Percentiles rank a stretch among this genome's conserved stretches.
phyloP scores from a whole-genome alignment of 1,140 invertebrate genomes.

The Cotesia chilonis region DNA sequence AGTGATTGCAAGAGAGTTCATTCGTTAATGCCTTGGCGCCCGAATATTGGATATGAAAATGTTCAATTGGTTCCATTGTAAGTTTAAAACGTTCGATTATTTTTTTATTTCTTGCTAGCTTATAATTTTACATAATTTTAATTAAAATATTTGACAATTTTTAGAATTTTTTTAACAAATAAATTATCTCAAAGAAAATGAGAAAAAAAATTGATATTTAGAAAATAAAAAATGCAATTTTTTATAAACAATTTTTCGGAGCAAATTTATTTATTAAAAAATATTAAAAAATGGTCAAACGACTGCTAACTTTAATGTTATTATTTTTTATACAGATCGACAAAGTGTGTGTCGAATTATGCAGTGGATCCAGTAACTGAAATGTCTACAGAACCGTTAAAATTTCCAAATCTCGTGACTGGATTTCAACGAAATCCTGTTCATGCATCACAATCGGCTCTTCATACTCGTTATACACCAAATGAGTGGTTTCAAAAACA shows the following conservation, averaged over 20 bases:
- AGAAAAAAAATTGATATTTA: too few relatives aligned
- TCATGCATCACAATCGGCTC: constrained; percentile 77
- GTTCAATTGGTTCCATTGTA: constrained; percentile 78
- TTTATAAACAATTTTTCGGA: too few relatives aligned
- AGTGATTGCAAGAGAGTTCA: constrained; percentile 45
- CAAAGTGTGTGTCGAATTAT: constrained; percentile 51
- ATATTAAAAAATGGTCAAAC: too few relatives aligned
- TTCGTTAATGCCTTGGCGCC: constrained; percentile 76
- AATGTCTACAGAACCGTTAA: constrained; percentile 77
- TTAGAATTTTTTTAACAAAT: too few relatives aligned
- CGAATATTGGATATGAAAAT: constrained; percentile 79
- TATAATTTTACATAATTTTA: too few relatives aligned
- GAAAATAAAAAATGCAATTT: too few relatives aligned
- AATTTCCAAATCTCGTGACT: constrained; percentile 82
- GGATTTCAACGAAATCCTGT: constrained; percentile 80
- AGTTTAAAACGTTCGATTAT: constrained; percentile 33
- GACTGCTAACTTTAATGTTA: too few relatives aligned
- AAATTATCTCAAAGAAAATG: too few relatives aligned
- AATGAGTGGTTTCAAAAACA: constrained; percentile 91
- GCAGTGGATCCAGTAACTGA: constrained; percentile 54
- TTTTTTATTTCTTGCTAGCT: too few relatives aligned
- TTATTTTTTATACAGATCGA: constrained; percentile 41
- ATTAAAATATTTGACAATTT: too few relatives aligned
- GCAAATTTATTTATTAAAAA: too few relatives aligned
- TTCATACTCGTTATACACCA: constrained; percentile 87